phyloP scores from a whole-genome alignment of 2,797 vertebrate genomes.

The Betta splendens region DNA sequence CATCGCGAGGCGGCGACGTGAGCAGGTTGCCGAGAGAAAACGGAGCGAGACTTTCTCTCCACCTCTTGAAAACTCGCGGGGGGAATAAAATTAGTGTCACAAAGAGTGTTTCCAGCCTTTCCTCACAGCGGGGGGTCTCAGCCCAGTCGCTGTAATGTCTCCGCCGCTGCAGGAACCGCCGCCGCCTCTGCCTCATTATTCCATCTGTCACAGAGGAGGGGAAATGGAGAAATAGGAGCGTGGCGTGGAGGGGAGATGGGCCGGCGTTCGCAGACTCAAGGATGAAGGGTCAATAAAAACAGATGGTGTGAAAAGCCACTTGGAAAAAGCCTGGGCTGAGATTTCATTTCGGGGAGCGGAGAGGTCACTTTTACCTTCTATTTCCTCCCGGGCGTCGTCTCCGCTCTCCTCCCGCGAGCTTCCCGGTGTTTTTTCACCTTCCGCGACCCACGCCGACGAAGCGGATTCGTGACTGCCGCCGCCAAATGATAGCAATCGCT shows the following conservation, averaged over 20 bases:
- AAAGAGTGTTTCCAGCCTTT: conserved; percentile 31
- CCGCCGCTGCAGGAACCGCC: conserved; percentile 12
- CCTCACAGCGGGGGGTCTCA: conserved; percentile 26
- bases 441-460: conserved; percentile 19
- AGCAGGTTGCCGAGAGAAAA: conserved; percentile 30
- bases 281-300: conserved; percentile 63
- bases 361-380: conserved; percentile 35
- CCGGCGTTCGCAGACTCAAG: conserved; percentile 32
- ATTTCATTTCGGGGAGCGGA: conserved; percentile 47
- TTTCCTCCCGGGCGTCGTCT: background rate
- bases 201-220: conserved; percentile 35
- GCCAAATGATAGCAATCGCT: conserved; percentile 15
- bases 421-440: background rate
- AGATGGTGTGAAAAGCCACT: conserved; percentile 41
- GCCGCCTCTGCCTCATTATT: conserved; percentile 44
- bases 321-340: conserved; percentile 22
- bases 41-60: conserved; percentile 22
- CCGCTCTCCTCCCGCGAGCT: background rate
- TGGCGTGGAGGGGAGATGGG: conserved; percentile 9
- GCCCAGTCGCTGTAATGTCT: conserved; percentile 13
- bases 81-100: conserved; percentile 35
- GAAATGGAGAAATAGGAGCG: conserved; percentile 30
- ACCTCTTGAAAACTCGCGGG: conserved; percentile 28
- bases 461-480: conserved; percentile 13
- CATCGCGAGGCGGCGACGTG: conserved; percentile 6